phyloP scores from a whole-genome alignment of 53 echinoderm and acorn worm genomes.

The Luidia sarsii region DNA sequence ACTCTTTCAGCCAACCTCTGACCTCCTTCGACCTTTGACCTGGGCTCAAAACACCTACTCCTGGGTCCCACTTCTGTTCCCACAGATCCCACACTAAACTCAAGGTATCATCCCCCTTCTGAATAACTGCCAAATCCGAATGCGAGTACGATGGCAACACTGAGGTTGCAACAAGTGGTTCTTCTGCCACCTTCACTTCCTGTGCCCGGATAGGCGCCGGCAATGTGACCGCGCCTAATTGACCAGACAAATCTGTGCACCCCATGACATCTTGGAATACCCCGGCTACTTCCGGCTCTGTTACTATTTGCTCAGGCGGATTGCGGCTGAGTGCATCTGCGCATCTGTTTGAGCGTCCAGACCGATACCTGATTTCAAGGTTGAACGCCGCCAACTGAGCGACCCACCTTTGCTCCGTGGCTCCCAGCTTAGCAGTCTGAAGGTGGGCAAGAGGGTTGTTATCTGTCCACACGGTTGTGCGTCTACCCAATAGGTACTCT shows the following conservation, averaged over 20 bases:
- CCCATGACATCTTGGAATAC: background rate
- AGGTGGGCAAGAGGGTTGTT: conserved; percentile 31
- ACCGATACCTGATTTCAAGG: conserved; percentile 48
- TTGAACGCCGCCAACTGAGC: conserved; percentile 57
- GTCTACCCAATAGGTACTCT: background rate
- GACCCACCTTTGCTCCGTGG: conserved; percentile 58
- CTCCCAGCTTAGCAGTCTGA: conserved; percentile 48
- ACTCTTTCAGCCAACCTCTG: conserved; percentile 36
- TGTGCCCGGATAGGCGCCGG: background rate
- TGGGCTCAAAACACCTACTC: background rate
- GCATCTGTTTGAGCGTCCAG: conserved; percentile 35
- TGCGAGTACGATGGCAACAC: conserved; percentile 43
- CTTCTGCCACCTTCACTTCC: background rate
- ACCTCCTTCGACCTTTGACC: background rate
- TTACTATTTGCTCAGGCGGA: background rate
- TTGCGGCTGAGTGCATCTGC: conserved; percentile 1
- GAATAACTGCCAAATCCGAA: conserved; percentile 10
- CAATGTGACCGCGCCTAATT: background rate
- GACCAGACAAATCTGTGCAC: conserved; percentile 9
- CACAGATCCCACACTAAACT: background rate
- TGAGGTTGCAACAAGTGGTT: background rate
- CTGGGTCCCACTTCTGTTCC: background rate
- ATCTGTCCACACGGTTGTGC: conserved; percentile 32
- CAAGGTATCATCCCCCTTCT: conserved; percentile 7
- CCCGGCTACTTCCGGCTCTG: background rate